phyloP scores from a whole-genome alignment of 1,140 invertebrate genomes.

The Caerostris darwini region DNA sequence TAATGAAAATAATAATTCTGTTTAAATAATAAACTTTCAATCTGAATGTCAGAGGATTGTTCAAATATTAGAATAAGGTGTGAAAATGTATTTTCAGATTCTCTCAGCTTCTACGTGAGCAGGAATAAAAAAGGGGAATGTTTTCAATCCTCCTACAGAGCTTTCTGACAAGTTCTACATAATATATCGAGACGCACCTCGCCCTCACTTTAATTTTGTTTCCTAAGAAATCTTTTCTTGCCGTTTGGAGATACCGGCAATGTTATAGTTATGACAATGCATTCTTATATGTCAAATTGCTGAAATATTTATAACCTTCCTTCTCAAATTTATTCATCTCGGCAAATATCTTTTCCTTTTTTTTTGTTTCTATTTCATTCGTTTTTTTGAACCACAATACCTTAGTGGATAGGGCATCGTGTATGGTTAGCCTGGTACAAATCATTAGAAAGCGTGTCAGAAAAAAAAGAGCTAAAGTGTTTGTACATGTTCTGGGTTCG shows the following conservation, averaged over 20 bases:
- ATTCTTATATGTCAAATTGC: neutral
- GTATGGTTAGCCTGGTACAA: no score
- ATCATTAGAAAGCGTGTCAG: no score
- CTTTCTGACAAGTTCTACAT: constrained; percentile 1
- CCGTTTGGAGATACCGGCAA: neutral
- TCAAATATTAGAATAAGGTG: neutral
- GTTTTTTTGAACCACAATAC: no score
- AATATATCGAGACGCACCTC: neutral
- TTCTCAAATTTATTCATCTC: neutral
- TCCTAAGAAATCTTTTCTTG: neutral
- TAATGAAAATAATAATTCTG: no score
- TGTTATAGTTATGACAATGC: no score
- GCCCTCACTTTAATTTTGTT: neutral
- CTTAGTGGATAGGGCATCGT: no score
- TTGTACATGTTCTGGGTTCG: no score
- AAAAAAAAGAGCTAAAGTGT: no score
- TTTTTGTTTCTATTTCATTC: neutral
- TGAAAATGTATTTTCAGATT: neutral
- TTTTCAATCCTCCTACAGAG: neutral
- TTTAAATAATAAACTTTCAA: neutral
- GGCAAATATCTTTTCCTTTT: neutral
- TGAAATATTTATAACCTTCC: neutral
- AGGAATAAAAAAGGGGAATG: neutral
- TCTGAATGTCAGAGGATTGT: neutral
- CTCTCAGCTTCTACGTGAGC: neutral